phyloP scores from a whole-genome alignment of 92 coral and sea anemone genomes.

The Palythoa grandis region DNA sequence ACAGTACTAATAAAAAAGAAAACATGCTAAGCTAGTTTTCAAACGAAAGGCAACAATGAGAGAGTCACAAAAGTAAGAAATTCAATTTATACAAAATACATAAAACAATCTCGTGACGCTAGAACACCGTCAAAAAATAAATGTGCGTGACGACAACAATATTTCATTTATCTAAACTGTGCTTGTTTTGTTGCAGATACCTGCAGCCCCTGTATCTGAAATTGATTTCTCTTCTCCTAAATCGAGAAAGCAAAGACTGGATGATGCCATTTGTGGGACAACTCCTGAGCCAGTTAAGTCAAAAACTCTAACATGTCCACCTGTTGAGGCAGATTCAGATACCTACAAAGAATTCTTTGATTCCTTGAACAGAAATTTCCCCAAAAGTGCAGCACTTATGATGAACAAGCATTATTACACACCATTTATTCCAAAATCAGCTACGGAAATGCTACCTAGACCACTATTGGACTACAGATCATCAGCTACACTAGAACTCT shows the following conservation, averaged over 20 bases:
- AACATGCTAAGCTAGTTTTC: neutral
- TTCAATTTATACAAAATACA: neutral
- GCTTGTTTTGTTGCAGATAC: conserved; percentile 29
- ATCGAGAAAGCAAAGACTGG: conserved; percentile 50
- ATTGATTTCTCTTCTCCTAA: conserved; percentile 48
- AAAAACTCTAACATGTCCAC: conserved; percentile 29
- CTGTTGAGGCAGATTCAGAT: conserved; percentile 30
- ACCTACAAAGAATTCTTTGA: conserved; percentile 42
- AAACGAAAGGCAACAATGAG: conserved; percentile 12
- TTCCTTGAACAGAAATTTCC: conserved; percentile 36
- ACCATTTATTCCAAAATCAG: conserved; percentile 51
- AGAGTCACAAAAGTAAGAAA: conserved; percentile 13
- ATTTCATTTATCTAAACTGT: neutral
- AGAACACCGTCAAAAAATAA: conserved; percentile 10
- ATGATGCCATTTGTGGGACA: conserved; percentile 47
- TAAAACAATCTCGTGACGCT: conserved; percentile 4
- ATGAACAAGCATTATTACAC: conserved; percentile 33
- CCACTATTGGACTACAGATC: conserved; percentile 43
- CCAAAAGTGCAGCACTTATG: conserved; percentile 41
- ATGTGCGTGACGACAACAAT: conserved; percentile 10
- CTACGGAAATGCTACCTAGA: conserved; percentile 43
- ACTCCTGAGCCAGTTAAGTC: conserved; percentile 37
- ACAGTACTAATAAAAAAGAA: neutral
- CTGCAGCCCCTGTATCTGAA: conserved; percentile 24
- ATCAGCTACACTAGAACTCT: conserved; percentile 10